phyloP scores from a whole-genome alignment of 2,113 vertebrate genomes.

The Edolisoma coerulescens region DNA sequence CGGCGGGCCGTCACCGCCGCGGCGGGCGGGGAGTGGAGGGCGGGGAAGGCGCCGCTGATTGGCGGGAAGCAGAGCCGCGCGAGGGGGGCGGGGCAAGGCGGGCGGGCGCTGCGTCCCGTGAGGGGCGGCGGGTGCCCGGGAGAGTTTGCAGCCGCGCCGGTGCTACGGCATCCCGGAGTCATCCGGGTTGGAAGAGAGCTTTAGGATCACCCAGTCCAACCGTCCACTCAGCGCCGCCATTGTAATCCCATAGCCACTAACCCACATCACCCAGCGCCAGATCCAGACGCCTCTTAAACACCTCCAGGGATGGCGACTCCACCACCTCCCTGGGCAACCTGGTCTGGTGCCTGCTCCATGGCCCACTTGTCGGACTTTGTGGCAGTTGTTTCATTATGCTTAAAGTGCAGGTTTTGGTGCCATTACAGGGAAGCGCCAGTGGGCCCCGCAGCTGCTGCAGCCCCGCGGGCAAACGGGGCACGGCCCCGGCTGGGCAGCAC shows the following conservation, averaged over 20 bases:
- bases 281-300: neutral
- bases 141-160: fast-evolving
- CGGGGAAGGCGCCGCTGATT: conserved; percentile 28
- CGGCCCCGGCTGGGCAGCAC: fast-evolving
- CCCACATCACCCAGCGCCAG: neutral
- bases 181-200: neutral
- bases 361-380: too few species aligned
- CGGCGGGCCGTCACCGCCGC: too few species aligned
- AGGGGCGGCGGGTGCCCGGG: neutral
- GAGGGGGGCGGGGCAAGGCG: neutral
- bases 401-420: neutral
- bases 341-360: neutral
- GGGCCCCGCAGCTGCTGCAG: neutral
- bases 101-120: fast-evolving
- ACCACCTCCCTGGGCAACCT: neutral
- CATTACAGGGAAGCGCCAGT: fast-evolving
- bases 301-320: neutral
- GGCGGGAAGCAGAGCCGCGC: neutral
- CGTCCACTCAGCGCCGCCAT: neutral
- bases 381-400: neutral
- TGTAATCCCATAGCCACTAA: neutral
- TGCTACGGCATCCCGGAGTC: fast-evolving
- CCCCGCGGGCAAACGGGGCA: neutral
- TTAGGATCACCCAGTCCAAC: fast-evolving
- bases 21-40: too few species aligned